Percentiles rank a stretch among this genome's conserved stretches.
Conservation (phyloP, 2,888 invertebrate species). For the Patella pellucida region DNA sequence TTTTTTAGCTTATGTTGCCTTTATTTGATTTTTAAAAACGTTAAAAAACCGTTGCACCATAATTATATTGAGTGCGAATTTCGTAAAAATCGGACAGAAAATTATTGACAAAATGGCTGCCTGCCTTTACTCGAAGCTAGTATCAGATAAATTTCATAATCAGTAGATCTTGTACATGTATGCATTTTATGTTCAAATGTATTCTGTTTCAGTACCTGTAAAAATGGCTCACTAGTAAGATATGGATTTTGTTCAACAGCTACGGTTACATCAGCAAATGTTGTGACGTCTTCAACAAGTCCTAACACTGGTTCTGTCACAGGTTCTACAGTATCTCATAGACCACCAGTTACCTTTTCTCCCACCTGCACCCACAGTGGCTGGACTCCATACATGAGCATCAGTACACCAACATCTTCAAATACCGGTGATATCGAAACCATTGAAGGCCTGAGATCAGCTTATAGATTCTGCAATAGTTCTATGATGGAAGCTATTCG, state of each 20-base stretch:
- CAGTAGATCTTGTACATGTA: no score
- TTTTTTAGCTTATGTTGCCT: no score
- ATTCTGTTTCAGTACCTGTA: conserved; percentile 58
- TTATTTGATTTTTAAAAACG: no score
- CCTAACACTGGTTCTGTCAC: conserved; percentile 25
- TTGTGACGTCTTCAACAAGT: conserved; percentile 18
- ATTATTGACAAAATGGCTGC: no score
- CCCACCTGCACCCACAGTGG: conserved; percentile 78
- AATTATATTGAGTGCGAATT: no score
- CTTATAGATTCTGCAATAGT: conserved; percentile 53
- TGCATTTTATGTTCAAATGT: not conserved
- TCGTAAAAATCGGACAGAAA: no score
- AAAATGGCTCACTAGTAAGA: conserved; percentile 55
- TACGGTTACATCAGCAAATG: conserved; percentile 15
- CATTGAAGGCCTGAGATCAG: conserved; percentile 41
- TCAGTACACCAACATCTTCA: conserved; percentile 50
- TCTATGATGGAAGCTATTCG: conserved; percentile 76
- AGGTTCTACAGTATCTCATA: not conserved
- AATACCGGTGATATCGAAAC: conserved; percentile 65
- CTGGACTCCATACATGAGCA: conserved; percentile 86
- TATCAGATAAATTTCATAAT: no score
- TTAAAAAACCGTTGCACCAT: no score
- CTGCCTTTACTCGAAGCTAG: no score
- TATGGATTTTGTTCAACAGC: not conserved
- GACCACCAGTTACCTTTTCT: conserved; percentile 24